A percentile compares a stretch with the other conserved stretches of the same genome.
These are phyloP conservation scores for Salarias fasciatus DNA, from an alignment of 2,797 vertebrate species.

Conservation along the genomic window DNA sequence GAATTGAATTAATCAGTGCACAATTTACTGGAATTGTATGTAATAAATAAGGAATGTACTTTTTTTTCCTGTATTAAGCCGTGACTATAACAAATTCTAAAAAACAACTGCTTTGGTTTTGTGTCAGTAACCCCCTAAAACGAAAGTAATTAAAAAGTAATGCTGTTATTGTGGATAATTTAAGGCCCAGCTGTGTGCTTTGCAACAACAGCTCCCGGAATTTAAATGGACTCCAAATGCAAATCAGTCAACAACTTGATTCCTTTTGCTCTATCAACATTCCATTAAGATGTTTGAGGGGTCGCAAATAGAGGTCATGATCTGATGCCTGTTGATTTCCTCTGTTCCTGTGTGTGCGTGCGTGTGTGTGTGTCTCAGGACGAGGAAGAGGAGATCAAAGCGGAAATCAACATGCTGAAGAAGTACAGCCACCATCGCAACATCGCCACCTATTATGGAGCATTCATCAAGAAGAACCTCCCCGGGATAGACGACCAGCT, in stretches of 20 bases:
- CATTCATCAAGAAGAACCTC: slow-evolving; percentile 96
- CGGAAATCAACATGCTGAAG: slow-evolving; percentile 98
- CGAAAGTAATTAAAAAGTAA: slow-evolving; percentile 55
- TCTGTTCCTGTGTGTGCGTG: neutral
- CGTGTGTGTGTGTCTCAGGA: slow-evolving; percentile 81
- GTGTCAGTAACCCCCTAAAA: slow-evolving; percentile 34
- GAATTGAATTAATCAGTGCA: slow-evolving; percentile 48
- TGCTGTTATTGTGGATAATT: slow-evolving; percentile 48
- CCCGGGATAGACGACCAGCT: slow-evolving; percentile 95
- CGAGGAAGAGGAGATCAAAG: slow-evolving; percentile 96
- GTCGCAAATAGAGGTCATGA: slow-evolving; percentile 13
- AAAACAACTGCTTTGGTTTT: slow-evolving; percentile 31
- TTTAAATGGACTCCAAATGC: slow-evolving; percentile 27
- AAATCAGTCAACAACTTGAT: slow-evolving; percentile 24
- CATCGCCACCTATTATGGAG: slow-evolving; percentile 96
- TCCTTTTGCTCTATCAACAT: slow-evolving; percentile 12
- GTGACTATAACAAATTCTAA: slow-evolving; percentile 24
- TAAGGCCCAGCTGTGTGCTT: slow-evolving; percentile 47
- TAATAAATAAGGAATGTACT: slow-evolving; percentile 32
- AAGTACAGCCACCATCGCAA: slow-evolving; percentile 97
- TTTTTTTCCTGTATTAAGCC: slow-evolving; percentile 27
- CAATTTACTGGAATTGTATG: slow-evolving; percentile 24
- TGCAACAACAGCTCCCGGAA: slow-evolving; percentile 7
- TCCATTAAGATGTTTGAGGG: slow-evolving; percentile 15
- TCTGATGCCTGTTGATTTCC: slow-evolving; percentile 37